A percentile compares a stretch with the other conserved stretches of the same genome.
Evolutionary conservation across 2,113 vertebrate species (phyloP).

Genomic region (Siniperca knerii): DNA sequence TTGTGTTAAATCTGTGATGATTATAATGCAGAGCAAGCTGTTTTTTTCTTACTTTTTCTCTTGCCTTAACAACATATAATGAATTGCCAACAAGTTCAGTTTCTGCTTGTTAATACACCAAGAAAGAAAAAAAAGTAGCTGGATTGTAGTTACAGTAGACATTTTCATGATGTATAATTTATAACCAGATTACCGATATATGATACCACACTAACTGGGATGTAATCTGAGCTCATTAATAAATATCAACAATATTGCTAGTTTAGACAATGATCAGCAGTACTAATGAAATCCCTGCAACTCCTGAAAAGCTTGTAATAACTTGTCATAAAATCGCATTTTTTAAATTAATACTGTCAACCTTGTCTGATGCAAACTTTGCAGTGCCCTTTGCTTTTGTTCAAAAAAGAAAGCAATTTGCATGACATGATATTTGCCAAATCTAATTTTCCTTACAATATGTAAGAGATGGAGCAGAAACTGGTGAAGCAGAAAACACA

Average conservation of each 20-base stretch:
- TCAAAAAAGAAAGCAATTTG: slow-evolving; percentile 12
- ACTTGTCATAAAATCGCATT: neutral
- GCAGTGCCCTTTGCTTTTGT: neutral
- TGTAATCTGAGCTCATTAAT: neutral
- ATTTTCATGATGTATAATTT: neutral
- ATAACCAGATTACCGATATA: neutral
- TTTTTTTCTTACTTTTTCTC: neutral
- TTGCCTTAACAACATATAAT: neutral
- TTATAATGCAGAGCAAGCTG: slow-evolving; percentile 15
- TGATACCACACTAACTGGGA: neutral
- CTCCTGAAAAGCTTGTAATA: slow-evolving; percentile 9
- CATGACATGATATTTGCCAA: slow-evolving; percentile 10
- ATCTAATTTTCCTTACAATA: neutral
- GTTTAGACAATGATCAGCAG: slow-evolving; percentile 8
- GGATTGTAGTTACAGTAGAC: neutral
- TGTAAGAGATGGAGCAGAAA: neutral
- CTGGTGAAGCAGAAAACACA: slow-evolving; percentile 23
- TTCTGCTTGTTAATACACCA: neutral
- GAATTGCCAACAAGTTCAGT: neutral
- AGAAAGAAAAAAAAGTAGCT: neutral
- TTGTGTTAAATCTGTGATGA: neutral
- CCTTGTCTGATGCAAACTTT: slow-evolving; percentile 3
- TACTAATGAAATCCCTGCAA: slow-evolving; percentile 52
- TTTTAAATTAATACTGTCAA: slow-evolving; percentile 10
- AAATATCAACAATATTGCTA: neutral